Evolutionary conservation across 1,140 invertebrate genomes (phyloP).

Genomic region (Drepana arcuata): DNA sequence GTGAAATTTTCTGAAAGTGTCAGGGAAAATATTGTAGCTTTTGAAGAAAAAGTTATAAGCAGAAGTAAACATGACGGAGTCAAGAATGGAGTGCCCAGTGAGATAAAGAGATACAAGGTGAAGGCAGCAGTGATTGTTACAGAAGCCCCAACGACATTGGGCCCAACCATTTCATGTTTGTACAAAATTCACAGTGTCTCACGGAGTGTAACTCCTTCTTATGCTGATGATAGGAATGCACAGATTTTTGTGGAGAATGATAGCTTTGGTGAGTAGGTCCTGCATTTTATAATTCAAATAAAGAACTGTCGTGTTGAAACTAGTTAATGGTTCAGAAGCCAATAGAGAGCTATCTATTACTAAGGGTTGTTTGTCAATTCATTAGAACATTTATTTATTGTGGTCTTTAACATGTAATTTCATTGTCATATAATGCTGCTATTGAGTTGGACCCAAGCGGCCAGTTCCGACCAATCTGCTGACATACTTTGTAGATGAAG

Average conservation of each 20-base stretch:
- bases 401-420: too few relatives aligned
- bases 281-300: too few relatives aligned
- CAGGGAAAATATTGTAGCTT: conserved; percentile 21
- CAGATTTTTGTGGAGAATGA: conserved; percentile 51
- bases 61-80: conserved; percentile 16
- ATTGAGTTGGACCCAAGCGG: too few relatives aligned
- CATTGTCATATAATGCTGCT: too few relatives aligned
- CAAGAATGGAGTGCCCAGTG: conserved; percentile 25
- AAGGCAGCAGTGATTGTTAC: conserved; percentile 28
- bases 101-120: conserved; percentile 34
- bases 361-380: too few relatives aligned
- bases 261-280: conserved; percentile 43
- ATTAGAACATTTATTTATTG: too few relatives aligned
- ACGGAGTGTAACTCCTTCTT: conserved; percentile 46
- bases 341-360: too few relatives aligned
- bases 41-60: conserved; percentile 21
- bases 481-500: too few relatives aligned
- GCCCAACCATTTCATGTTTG: conserved; percentile 39
- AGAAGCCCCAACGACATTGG: conserved; percentile 21
- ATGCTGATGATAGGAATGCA: conserved; percentile 42
- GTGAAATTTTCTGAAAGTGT: conserved; percentile 18
- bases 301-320: too few relatives aligned
- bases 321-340: too few relatives aligned
- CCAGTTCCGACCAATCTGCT: too few relatives aligned
- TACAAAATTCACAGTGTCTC: conserved; percentile 50